phyloP scores from a whole-genome alignment of 2,888 invertebrate genomes.

The Diplazon laetatorius region DNA sequence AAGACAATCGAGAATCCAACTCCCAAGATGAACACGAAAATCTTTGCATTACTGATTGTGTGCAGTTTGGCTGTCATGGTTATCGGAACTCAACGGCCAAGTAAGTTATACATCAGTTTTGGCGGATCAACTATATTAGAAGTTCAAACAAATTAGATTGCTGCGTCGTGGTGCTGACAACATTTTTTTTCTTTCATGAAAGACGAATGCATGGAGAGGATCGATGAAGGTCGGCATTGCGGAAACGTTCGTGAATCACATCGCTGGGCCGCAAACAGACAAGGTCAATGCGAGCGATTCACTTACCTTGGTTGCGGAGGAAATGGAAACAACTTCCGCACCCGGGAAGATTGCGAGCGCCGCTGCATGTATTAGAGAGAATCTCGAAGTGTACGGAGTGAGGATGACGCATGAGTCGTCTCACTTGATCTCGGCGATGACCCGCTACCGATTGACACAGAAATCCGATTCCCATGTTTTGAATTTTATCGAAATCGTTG shows the following conservation, averaged over 20 bases:
- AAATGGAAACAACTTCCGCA: conserved; percentile 51
- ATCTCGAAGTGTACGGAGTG: not conserved
- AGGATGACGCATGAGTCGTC: no score
- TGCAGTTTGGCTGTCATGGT: no score
- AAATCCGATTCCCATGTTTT: no score
- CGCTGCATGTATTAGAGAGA: conserved; percentile 51
- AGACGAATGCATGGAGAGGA: not conserved
- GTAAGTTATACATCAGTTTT: not conserved
- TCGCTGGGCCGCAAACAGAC: no score
- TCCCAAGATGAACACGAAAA: no score
- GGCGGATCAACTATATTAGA: not conserved
- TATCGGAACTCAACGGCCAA: no score
- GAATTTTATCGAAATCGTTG: no score
- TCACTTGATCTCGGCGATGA: no score
- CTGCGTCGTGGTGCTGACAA: not conserved
- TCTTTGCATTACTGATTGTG: no score
- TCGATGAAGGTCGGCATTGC: not conserved
- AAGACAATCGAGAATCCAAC: not conserved
- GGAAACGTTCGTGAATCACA: no score
- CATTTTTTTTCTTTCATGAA: not conserved
- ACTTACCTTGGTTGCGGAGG: conserved; percentile 57
- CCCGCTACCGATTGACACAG: no score
- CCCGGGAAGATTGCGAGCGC: not conserved
- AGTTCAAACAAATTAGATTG: not conserved
- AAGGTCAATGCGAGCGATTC: conserved; percentile 50